A percentile compares a stretch with the other conserved stretches of the same genome.
These are phyloP conservation scores for Selene dorsalis DNA, from an alignment of 2,797 vertebrate genomes.

Conservation along the genomic window DNA sequence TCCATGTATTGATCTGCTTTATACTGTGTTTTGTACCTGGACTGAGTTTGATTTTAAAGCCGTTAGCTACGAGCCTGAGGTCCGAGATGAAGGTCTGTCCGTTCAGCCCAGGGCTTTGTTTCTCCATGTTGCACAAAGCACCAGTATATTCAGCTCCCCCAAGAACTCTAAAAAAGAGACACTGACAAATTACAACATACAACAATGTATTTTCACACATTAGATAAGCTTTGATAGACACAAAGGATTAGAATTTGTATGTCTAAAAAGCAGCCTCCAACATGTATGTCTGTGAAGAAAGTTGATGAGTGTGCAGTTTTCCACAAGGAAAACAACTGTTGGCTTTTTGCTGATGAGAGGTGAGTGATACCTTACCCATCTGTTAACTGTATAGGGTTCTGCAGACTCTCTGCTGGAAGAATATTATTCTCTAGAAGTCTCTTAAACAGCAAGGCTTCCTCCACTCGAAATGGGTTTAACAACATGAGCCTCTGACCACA, in stretches of 20 bases:
- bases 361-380: slow-evolving; percentile 88
- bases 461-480: slow-evolving; percentile 93
- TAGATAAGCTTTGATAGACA: neutral
- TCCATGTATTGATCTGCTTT: neutral
- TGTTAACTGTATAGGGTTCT: slow-evolving; percentile 89
- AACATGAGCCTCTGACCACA: slow-evolving; percentile 88
- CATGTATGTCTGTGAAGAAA: slow-evolving; percentile 12
- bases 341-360: slow-evolving; percentile 45
- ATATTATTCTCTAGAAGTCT: slow-evolving; percentile 92
- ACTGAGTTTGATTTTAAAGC: slow-evolving; percentile 90
- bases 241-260: neutral
- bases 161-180: slow-evolving; percentile 80
- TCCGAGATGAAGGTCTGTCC: slow-evolving; percentile 87
- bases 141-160: slow-evolving; percentile 87
- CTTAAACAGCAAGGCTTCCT: slow-evolving; percentile 93
- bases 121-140: slow-evolving; percentile 87
- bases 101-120: slow-evolving; percentile 75
- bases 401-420: slow-evolving; percentile 88
- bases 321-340: slow-evolving; percentile 37
- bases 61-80: slow-evolving; percentile 91
- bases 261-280: slow-evolving; percentile 5
- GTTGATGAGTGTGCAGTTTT: slow-evolving; percentile 28
- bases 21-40: slow-evolving; percentile 85
- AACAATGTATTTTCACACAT: neutral
- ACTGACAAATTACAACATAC: slow-evolving; percentile 18